phyloP scores from a whole-genome alignment of 2,113 vertebrate species.

The Carollia perspicillata region DNA sequence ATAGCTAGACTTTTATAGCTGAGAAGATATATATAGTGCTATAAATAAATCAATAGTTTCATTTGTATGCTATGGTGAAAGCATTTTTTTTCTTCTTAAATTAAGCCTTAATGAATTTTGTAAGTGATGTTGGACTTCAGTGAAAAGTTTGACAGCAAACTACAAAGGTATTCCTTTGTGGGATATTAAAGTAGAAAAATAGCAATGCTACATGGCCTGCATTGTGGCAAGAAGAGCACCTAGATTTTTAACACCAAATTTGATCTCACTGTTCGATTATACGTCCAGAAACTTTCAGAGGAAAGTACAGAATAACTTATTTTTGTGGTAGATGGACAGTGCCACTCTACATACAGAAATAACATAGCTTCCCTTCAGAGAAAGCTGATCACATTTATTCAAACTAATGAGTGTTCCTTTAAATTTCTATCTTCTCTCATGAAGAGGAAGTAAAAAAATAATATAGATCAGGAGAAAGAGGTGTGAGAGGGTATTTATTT shows the following conservation, averaged over 20 bases:
- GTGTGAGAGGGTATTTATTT: not conserved
- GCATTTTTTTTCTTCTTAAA: conserved; percentile 50
- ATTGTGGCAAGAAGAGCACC: not conserved
- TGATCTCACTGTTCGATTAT: not conserved
- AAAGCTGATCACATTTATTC: not conserved
- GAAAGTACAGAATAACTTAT: not conserved
- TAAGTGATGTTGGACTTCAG: conserved; percentile 3
- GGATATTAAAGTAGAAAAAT: conserved; percentile 40
- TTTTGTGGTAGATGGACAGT: not conserved
- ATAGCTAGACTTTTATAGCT: conserved; percentile 67
- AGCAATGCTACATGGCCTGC: not conserved
- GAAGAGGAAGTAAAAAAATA: not conserved
- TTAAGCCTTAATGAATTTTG: conserved; percentile 39
- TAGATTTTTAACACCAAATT: conserved; percentile 13
- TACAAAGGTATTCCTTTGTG: conserved; percentile 19
- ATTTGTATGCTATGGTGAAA: conserved; percentile 41
- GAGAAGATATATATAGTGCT: conserved; percentile 58
- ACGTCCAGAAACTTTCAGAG: not conserved
- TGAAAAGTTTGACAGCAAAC: conserved; percentile 36
- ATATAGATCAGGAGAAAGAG: not conserved
- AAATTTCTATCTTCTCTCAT: not conserved
- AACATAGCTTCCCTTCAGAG: not conserved
- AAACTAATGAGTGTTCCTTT: not conserved
- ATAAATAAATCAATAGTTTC: conserved; percentile 73
- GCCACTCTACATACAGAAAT: not conserved